Base-by-base conservation (phyloP, 2,888 invertebrate species). In the Macropis europaea region DNA sequence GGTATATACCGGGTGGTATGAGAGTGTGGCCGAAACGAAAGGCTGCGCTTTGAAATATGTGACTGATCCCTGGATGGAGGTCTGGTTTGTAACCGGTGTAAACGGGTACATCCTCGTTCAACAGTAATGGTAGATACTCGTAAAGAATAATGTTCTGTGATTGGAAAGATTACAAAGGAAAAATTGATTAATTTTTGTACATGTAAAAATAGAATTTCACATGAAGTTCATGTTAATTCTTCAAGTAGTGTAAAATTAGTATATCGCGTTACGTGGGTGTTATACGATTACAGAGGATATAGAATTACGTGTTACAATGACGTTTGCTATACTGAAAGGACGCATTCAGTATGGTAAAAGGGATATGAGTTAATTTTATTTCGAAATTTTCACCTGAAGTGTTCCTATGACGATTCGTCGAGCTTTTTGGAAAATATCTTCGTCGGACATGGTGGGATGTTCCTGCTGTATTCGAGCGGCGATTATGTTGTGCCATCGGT, bases 21-120 rank as follows among this genome's bases (percentile, higher is more conserved):
- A 99, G 92, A 0, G 99, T 98, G 87, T 99, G 98, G 0, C 98
- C 98, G 87, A 98, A 99, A 9, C 99, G 93, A 89, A 99, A 99
- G 0, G 99, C 99, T 0, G 98, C 98, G 38, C 97, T 97, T 82
- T 99, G 98, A 87, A 98, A 98, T n/a, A 96, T 94, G 86, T 98
- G 97, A 0, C 97, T 96, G 50, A 98, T 94, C n/a, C 98, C 99
- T 0, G 99, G 99, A 87, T 98, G 98, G 0, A 98, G 92, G 85
- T 98, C 97, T 4, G 97, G 94, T 75, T 96, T 95, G 91, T 99
- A 99, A 0, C 97, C 97, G 28, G 91, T 89, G 89, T 96, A 97
- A 0, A 93, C 88, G 0, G 95, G 94, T 11, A 97, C 86, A 52
- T 91, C 86, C 62, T 94, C 93, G 0, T 95, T 95, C 48, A 99